These are phyloP conservation scores for Hemaris fuciformis DNA, from an alignment of 2,888 invertebrate genomes.

Conservation along the genomic window DNA sequence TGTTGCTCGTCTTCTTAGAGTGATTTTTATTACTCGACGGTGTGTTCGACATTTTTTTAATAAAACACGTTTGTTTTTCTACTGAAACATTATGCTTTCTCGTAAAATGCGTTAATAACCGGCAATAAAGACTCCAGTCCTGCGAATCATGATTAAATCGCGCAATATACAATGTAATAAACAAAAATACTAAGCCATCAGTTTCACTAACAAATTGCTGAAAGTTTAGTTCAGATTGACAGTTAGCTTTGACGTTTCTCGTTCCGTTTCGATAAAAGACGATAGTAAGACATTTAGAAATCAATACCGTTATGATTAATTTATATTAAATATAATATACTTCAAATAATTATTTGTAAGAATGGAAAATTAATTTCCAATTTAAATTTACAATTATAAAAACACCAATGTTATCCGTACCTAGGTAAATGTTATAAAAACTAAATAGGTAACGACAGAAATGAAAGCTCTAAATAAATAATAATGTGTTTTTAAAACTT, in stretches of 20 bases:
- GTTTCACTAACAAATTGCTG: background rate
- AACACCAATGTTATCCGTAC: too few relatives aligned
- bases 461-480: too few relatives aligned
- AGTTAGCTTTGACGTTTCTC: background rate
- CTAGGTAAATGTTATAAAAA: too few relatives aligned
- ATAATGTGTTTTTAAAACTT: too few relatives aligned
- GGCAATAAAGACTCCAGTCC: background rate
- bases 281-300: too few relatives aligned
- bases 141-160: background rate
- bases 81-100: conserved; percentile 4
- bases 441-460: too few relatives aligned
- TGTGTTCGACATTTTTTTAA: conserved; percentile 58
- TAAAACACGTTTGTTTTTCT: background rate
- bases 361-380: background rate
- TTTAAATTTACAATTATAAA: too few relatives aligned
- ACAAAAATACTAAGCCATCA: background rate
- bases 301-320: too few relatives aligned
- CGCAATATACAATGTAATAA: background rate
- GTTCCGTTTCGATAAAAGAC: background rate
- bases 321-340: too few relatives aligned
- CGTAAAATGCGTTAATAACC: background rate
- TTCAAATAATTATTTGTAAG: background rate
- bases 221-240: background rate
- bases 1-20: conserved; percentile 58
- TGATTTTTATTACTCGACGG: conserved; percentile 63